Base-by-base conservation (phyloP, 2,888 invertebrate species). In the Athetis lepigone region DNA sequence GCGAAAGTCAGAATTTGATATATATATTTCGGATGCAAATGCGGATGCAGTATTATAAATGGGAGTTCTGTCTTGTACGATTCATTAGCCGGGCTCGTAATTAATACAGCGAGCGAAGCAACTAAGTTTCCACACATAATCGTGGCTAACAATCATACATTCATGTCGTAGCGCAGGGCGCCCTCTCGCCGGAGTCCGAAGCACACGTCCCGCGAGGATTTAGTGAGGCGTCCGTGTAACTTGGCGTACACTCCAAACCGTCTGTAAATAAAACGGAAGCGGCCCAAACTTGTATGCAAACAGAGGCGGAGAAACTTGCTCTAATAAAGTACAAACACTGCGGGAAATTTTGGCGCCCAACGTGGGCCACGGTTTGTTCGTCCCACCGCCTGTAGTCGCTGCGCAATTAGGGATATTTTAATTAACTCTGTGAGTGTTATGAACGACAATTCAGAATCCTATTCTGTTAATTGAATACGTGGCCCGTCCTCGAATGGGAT, bases 281-380 rank as follows among this genome's bases (percentile, higher is more conserved):
- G 57, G 62, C 71, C 72, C 75, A 77, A 82, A 83, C 81, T 82
- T 83, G 81, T 83, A 82, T 82, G 90, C 90, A 90, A 93, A 93
- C 91, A 88, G 81, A 81, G 83, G 80, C 73, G 85, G 85, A 78
- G 86, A 80, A 91, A 92, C 88, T 92, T 90, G 82, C 85, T 85
- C 90, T 91, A 92, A 93, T 92, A 93, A 91, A 91, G 89, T 86
- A 85, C 91, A 93, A 92, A 94, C 91, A 93, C 86, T 90, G 91
- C 82, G 90, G 89, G 75, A 75, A 70, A 77, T 66, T 68, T 75
- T 83, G 83, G 83, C 85, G 80, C 83, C 82, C 83, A 80, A 77
- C 78, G 52, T 60, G 79, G 79, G 69, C 45, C 68, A 57, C 51
- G 69, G 69, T 74, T 78, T 75, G 79, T 69, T 73, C 67, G 50